These are phyloP conservation scores for Hofmannophila pseudospretella DNA, from an alignment of 2,888 invertebrate species.

Conservation along the genomic window DNA sequence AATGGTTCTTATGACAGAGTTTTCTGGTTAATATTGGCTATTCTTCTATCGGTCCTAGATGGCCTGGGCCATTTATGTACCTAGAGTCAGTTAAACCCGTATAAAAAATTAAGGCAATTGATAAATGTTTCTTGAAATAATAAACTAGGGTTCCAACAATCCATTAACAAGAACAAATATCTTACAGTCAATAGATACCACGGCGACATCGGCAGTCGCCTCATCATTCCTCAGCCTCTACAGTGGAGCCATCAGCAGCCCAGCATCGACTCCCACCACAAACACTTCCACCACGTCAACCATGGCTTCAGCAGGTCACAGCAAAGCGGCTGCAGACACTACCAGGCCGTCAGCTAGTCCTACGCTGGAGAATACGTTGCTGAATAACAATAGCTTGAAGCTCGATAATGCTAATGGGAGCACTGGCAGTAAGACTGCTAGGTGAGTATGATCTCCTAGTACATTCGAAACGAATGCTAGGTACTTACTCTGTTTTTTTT, in stretches of 20 bases:
- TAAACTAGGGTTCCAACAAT: too few species aligned
- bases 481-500: too few species aligned
- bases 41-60: too few species aligned
- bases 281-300: constrained; percentile 38
- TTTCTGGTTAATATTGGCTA: too few species aligned
- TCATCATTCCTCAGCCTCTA: constrained; percentile 73
- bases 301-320: constrained; percentile 42
- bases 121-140: too few species aligned
- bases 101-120: too few species aligned
- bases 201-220: constrained; percentile 74
- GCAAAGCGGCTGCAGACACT: constrained; percentile 57
- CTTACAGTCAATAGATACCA: constrained; percentile 77
- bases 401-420: constrained; percentile 69
- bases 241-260: constrained; percentile 69
- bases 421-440: constrained; percentile 61
- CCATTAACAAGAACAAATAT: too few species aligned
- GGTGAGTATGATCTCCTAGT: constrained; percentile 37
- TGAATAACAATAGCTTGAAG: constrained; percentile 67
- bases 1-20: too few species aligned
- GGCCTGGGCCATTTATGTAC: too few species aligned
- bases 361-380: constrained; percentile 51
- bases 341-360: constrained; percentile 57
- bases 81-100: too few species aligned
- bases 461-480: background rate
- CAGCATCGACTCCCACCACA: constrained; percentile 49